These are phyloP conservation scores for Phrynocephalus guinanensis DNA, from an alignment of 2,797 vertebrate genomes.

Conservation along the genomic window DNA sequence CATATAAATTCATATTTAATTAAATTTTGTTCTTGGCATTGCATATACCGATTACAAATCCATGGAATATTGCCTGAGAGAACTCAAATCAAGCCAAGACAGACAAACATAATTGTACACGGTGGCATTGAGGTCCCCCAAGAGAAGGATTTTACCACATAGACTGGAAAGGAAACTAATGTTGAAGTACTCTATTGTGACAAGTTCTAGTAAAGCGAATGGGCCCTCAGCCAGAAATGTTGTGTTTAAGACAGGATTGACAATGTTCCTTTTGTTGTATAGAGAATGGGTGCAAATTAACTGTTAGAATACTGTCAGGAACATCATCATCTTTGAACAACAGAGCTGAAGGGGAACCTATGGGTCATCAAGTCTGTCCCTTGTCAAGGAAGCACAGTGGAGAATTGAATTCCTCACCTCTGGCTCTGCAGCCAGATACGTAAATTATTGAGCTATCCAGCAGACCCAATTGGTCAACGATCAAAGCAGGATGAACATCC, in stretches of 20 bases:
- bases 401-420: too few relatives aligned
- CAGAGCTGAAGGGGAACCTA: too few relatives aligned
- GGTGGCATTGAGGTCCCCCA: background rate
- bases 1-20: constrained; percentile 41
- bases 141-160: constrained; percentile 17
- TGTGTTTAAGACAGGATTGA: background rate
- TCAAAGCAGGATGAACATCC: background rate
- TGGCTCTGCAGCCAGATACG: too few relatives aligned
- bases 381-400: too few relatives aligned
- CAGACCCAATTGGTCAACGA: background rate
- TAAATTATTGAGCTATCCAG: too few relatives aligned
- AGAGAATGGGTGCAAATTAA: background rate
- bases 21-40: constrained; percentile 36
- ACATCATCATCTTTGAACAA: too few relatives aligned
- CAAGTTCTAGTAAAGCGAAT: constrained; percentile 16
- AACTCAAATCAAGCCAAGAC: constrained; percentile 27
- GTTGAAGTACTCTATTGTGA: constrained; percentile 7
- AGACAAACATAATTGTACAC: constrained; percentile 31
- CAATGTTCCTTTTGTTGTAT: constrained; percentile 8
- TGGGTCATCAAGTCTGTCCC: too few relatives aligned
- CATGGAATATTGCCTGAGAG: constrained; percentile 17
- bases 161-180: constrained; percentile 22
- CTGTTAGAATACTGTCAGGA: background rate
- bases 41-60: constrained; percentile 21
- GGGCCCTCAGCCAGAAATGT: background rate